phyloP scores from a whole-genome alignment of 2,113 vertebrate genomes.

The Argyrosomus japonicus region DNA sequence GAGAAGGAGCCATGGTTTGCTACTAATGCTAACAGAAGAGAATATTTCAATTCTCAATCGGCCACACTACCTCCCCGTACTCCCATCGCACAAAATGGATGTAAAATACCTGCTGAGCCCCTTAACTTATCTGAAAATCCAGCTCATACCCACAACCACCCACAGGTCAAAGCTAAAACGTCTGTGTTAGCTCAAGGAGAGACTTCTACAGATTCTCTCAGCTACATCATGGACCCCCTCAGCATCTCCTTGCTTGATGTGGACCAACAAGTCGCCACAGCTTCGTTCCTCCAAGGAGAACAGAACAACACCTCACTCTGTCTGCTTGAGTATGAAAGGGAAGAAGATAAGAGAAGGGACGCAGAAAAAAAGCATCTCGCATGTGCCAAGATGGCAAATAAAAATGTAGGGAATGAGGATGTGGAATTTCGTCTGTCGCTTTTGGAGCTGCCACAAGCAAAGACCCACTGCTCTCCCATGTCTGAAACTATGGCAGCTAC shows the following conservation, averaged over 20 bases:
- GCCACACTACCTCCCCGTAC: conserved; percentile 1
- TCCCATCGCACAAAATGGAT: conserved; percentile 1
- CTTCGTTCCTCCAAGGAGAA: conserved; percentile 40
- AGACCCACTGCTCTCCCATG: neutral
- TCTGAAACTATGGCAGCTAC: conserved; percentile 15
- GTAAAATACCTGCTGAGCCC: conserved; percentile 2
- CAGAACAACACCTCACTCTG: neutral
- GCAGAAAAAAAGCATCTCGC: neutral
- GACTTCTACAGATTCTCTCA: conserved; percentile 40
- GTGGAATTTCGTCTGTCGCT: neutral
- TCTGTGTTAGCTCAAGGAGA: conserved; percentile 39
- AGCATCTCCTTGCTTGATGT: conserved; percentile 71
- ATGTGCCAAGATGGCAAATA: neutral
- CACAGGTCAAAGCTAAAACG: conserved; percentile 19
- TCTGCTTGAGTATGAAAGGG: neutral
- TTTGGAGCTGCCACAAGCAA: conserved; percentile 31
- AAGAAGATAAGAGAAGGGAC: neutral
- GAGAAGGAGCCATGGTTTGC: neutral
- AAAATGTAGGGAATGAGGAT: neutral
- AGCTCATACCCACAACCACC: neutral
- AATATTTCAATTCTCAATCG: neutral
- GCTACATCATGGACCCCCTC: conserved; percentile 73
- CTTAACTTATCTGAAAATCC: conserved; percentile 14
- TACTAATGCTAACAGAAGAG: conserved; percentile 16
- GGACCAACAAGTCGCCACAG: conserved; percentile 21